Conservation (phyloP, 2,888 invertebrate genomes). For the Drosophila nigritarsus region DNA sequence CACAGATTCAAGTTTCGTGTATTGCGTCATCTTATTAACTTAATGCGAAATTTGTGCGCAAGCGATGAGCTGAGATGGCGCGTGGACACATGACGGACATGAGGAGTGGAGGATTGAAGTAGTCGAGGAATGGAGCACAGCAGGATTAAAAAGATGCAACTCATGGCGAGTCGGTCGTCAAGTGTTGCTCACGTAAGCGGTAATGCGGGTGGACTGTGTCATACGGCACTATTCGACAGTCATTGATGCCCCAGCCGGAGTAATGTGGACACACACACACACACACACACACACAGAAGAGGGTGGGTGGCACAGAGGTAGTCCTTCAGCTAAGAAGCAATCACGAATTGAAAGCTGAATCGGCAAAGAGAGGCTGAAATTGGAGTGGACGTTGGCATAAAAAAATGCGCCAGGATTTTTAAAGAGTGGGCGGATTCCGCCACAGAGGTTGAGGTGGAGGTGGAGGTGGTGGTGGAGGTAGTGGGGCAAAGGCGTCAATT, state of each 20-base stretch:
- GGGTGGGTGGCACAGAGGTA: conserved; percentile 16
- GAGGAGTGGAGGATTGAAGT: background rate
- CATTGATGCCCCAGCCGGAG: conserved; percentile 41
- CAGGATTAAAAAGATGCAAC: conserved; percentile 58
- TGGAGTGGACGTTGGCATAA: conserved; percentile 29
- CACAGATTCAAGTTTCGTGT: background rate
- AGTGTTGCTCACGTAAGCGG: conserved; percentile 59
- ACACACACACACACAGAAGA: conserved; percentile 5
- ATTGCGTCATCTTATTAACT: conserved; percentile 7
- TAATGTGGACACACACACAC: conserved; percentile 28
- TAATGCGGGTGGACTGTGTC: conserved; percentile 39
- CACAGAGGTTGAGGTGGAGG: background rate
- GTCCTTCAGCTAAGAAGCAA: conserved; percentile 68
- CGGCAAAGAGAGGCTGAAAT: conserved; percentile 63
- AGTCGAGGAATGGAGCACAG: background rate
- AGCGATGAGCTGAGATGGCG: conserved; percentile 24
- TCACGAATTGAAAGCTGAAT: conserved; percentile 80
- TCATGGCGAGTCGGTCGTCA: conserved; percentile 61
- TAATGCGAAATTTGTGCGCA: conserved; percentile 1
- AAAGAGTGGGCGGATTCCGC: background rate
- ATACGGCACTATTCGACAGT: conserved; percentile 60
- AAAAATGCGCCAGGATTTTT: conserved; percentile 15
- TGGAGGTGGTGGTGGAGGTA: background rate
- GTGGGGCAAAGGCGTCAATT: conserved; percentile 36
- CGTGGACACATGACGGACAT: background rate